These are phyloP conservation scores for Drosophila lacteicornis DNA, from an alignment of 1,140 invertebrate genomes.

Conservation along the genomic window DNA sequence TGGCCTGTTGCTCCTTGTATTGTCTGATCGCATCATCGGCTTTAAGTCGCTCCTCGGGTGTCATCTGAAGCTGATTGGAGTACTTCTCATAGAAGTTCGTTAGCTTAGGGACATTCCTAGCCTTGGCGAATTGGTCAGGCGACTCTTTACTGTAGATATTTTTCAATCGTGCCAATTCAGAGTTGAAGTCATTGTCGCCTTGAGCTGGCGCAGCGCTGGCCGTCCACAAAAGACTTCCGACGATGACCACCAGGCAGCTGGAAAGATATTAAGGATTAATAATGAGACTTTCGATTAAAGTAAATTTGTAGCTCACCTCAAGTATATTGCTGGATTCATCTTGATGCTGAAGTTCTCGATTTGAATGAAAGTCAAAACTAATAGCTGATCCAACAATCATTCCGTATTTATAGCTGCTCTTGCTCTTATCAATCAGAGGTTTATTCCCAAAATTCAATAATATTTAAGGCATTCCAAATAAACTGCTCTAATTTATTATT, in stretches of 20 bases:
- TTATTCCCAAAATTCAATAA: too few species aligned
- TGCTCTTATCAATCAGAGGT: background rate
- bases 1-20: background rate
- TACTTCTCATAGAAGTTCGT: background rate
- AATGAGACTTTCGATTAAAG: background rate
- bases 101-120: background rate
- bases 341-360: background rate
- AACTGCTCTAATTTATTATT: too few species aligned
- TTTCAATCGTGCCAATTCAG: background rate
- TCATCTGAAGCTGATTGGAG: background rate
- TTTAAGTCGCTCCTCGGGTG: background rate
- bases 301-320: background rate
- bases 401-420: background rate
- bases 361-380: background rate
- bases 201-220: background rate
- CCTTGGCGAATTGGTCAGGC: background rate
- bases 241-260: background rate
- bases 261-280: background rate
- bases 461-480: too few species aligned
- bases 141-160: background rate
- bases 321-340: background rate
- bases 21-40: background rate
- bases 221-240: background rate
- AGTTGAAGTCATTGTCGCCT: background rate
- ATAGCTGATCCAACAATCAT: background rate